Evolutionary conservation across 2,797 vertebrate genomes (phyloP).

Genomic region (Enteromius viviparus): DNA sequence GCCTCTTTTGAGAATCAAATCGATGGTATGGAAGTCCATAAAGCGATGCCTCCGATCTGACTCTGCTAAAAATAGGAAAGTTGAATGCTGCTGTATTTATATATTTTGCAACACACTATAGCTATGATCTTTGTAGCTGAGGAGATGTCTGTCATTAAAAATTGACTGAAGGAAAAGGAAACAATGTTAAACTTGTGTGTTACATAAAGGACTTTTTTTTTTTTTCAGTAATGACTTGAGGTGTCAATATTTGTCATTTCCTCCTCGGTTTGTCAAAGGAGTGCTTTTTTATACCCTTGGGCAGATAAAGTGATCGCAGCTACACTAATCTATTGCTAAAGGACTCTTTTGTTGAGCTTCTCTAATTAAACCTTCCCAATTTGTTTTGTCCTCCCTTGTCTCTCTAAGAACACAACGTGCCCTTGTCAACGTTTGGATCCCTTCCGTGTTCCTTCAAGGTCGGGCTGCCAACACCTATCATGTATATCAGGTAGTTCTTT

Average conservation of each 20-base stretch:
- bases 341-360: not conserved
- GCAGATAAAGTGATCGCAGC: not conserved
- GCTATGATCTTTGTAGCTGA: constrained; percentile 33
- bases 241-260: not conserved
- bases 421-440: constrained; percentile 99
- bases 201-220: not conserved
- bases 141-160: constrained; percentile 26
- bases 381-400: constrained; percentile 16
- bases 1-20: constrained; percentile 29
- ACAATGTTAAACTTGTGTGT: not conserved
- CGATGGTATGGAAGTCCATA: constrained; percentile 30
- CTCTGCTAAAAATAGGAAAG: constrained; percentile 41
- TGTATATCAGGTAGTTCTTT: constrained; percentile 89
- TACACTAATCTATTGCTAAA: not conserved
- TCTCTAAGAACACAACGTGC: constrained; percentile 90
- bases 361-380: constrained; percentile 7
- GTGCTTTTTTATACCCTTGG: not conserved
- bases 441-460: constrained; percentile 95
- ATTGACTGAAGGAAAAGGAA: not conserved
- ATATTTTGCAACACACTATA: not conserved
- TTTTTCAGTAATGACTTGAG: not conserved
- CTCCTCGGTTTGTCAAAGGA: not conserved
- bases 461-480: constrained; percentile 93
- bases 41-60: constrained; percentile 10
- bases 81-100: constrained; percentile 33